A percentile compares a stretch with the other conserved stretches of the same genome.
phyloP scores from a whole-genome alignment of 2,888 invertebrate species.

The Pammene aurita region DNA sequence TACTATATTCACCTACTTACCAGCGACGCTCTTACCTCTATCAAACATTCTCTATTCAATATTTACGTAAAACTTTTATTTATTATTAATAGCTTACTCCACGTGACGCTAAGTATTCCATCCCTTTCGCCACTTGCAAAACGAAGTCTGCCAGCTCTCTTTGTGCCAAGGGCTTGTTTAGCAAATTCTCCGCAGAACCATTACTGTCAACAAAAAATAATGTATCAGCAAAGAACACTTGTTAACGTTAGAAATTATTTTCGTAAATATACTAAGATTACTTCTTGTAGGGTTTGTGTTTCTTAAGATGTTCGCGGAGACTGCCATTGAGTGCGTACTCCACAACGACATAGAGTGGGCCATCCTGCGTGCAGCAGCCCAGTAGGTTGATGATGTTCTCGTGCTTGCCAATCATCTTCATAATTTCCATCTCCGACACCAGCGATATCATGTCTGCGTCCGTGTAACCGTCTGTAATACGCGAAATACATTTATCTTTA shows the following conservation, averaged over 20 bases:
- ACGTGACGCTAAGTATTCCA: slow-evolving; percentile 98
- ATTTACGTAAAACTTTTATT: no score
- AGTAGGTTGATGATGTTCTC: slow-evolving; percentile 98
- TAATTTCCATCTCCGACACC: slow-evolving; percentile 99
- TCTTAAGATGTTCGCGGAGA: slow-evolving; percentile 95
- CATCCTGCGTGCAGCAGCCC: slow-evolving; percentile 97
- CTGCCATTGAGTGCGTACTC: slow-evolving; percentile 97
- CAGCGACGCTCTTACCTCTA: no score
- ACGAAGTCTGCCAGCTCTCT: slow-evolving; percentile 98
- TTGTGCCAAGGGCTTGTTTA: slow-evolving; percentile 90
- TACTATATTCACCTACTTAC: no score
- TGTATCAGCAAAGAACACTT: not conserved
- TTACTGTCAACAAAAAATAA: slow-evolving; percentile 2
- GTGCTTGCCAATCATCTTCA: slow-evolving; percentile 99
- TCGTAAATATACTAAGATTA: slow-evolving; percentile 43
- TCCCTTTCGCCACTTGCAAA: slow-evolving; percentile 98
- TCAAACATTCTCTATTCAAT: no score
- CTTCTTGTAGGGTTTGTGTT: slow-evolving; percentile 88
- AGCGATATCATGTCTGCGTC: slow-evolving; percentile 98
- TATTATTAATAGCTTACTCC: slow-evolving; percentile 86
- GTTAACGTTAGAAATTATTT: no score
- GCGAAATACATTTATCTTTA: not conserved
- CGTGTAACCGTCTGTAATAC: slow-evolving; percentile 93
- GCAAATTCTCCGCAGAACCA: slow-evolving; percentile 84
- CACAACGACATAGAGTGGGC: slow-evolving; percentile 93